Evolutionary conservation across 2,888 invertebrate genomes (phyloP), one percentile per base, ranked within the genome.

Genomic region (Yponomeuta evonymella): DNA sequence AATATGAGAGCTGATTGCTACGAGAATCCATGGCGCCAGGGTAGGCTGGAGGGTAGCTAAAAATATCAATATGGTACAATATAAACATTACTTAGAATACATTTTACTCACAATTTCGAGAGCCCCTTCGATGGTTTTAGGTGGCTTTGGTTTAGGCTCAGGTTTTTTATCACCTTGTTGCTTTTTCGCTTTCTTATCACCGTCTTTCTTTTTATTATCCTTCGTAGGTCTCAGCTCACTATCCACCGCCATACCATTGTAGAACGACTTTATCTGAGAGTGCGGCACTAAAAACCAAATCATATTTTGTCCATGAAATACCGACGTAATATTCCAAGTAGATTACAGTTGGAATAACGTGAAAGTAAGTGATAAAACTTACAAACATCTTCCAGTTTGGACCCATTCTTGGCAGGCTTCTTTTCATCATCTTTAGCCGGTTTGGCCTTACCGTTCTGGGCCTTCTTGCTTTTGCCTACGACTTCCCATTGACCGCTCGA

Each of bases 351-450:
- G 51, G 51, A 51, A 51, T 29, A 4, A 51, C 11, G 30, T 1
- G 30, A 43, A 15, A 66, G n/a, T 15, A 67, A 15, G 29, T 10
- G 33, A 12, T 69, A 74, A 75, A 76, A 93, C 95, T 94, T 89
- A 96, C 96, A 89, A 80, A 96, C 93, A 85, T 96, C 96, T 81
- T 96, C 96, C 74, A 95, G 91, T 92, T 95, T 96, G 43, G 95
- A 94, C 69, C 93, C 94, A 85, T 94, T 94, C 83, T 94, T 94
- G 71, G 88, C 83, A 71, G 93, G 87, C 79, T 94, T 94, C 82
- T 94, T 94, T 75, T 93, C 94, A 69, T 95, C 94, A 75, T 95
- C 95, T 67, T 92, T 93, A 67, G 77, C 72, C 72, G 72, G 83
- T 83, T 90, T 91, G 66, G 89, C 83, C 76, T 93, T 92, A 73